Conservation (phyloP, 2,888 invertebrate species). For the Aleiodes testaceus region DNA sequence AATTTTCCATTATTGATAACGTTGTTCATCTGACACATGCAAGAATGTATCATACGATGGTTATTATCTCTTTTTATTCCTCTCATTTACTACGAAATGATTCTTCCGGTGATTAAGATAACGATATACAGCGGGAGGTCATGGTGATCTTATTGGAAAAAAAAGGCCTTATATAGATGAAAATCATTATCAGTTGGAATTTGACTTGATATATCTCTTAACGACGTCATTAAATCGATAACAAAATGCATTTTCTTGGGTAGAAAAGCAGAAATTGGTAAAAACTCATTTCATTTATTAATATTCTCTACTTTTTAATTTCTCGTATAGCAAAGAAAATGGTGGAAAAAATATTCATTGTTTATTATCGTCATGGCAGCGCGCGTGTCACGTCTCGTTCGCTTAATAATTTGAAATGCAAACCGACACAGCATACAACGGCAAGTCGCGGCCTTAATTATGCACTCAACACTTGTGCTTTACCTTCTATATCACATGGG, state of each 20-base stretch:
- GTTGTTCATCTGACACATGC: conserved; percentile 1
- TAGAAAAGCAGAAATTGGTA: not conserved
- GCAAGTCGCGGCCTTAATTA: conserved; percentile 60
- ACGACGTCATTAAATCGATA: too few species aligned
- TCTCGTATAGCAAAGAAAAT: not conserved
- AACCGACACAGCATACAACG: conserved; percentile 51
- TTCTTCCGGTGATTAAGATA: conserved; percentile 5
- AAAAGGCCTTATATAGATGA: conserved; percentile 1
- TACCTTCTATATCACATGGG: conserved; percentile 41
- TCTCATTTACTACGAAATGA: not conserved
- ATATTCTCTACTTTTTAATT: not conserved
- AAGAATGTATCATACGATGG: not conserved
- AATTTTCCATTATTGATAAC: conserved; percentile 9
- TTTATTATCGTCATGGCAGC: conserved; percentile 38
- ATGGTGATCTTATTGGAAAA: not conserved
- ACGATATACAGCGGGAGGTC: not conserved
- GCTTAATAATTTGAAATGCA: conserved; percentile 63
- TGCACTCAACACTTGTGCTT: conserved; percentile 57
- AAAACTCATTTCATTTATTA: not conserved
- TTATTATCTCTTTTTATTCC: conserved; percentile 12
- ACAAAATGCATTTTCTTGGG: not conserved
- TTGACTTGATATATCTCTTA: conserved; percentile 12
- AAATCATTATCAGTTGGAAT: conserved; percentile 5
- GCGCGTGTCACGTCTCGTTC: conserved; percentile 37
- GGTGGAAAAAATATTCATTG: conserved; percentile 29